Conservation (phyloP, 1,140 invertebrate species). For the Dendroctonus valens region DNA sequence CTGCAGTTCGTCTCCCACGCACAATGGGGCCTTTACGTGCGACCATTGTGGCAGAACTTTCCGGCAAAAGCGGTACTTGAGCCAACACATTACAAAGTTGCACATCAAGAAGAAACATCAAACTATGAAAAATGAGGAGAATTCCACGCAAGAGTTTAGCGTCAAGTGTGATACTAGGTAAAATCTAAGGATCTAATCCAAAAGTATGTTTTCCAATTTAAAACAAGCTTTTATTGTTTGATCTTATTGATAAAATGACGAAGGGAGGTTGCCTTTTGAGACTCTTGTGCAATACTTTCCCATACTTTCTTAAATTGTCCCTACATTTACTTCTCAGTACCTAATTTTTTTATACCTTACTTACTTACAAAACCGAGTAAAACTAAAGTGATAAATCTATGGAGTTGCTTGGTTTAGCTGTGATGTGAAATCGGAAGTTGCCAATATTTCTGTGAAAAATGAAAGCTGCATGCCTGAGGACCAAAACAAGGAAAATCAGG, state of each 20-base stretch:
- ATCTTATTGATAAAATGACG: no score
- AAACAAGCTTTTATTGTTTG: no score
- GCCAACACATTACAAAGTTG: slow-evolving; percentile 25
- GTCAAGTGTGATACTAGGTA: no score
- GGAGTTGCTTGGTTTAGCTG: neutral
- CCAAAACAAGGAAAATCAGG: slow-evolving; percentile 8
- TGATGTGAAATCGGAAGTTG: slow-evolving; percentile 1
- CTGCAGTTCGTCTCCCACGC: neutral
- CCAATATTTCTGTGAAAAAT: neutral
- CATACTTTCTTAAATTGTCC: no score
- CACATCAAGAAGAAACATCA: slow-evolving; percentile 14
- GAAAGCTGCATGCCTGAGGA: slow-evolving; percentile 7
- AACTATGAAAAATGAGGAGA: neutral
- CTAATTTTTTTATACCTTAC: no score
- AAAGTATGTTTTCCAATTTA: no score
- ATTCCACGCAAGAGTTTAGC: neutral
- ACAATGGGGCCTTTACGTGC: slow-evolving; percentile 14
- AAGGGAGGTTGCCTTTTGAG: no score
- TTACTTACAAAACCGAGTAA: no score
- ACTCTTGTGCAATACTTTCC: no score
- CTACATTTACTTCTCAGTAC: no score
- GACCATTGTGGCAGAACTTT: slow-evolving; percentile 26
- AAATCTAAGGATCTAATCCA: no score
- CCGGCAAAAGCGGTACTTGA: slow-evolving; percentile 27
- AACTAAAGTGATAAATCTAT: no score